Base-by-base conservation (phyloP, 2,888 invertebrate genomes). In the Metellina segmentata region DNA sequence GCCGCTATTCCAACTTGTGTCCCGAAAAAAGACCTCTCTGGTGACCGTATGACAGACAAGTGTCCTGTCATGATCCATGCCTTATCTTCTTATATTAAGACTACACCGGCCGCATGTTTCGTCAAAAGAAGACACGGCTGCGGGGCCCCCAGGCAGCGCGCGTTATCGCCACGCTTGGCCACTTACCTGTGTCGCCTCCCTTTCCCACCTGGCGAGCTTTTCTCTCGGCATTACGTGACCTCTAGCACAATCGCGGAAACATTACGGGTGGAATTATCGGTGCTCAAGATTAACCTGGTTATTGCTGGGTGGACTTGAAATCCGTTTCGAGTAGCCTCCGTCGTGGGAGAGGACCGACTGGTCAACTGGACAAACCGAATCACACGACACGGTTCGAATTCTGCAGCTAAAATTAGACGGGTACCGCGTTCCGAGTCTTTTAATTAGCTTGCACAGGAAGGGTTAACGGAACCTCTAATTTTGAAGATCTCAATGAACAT, bases 21-120 rank as follows among this genome's bases (percentile, higher is more conserved):
- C 48, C 74, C 34, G n/a, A 81, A 89, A 90, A 88, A 90, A 61
- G 72, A 72, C 70, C 53, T 91, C 79, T 20, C 91, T 53, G 74
- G 83, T 87, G 91, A 87, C 87, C 87, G 91, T 72, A 91, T 87
- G 87, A 91, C 87, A 91, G 79, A 61, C 77, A 82, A 90, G 83
- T 90, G 89, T 85, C 72, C 89, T 78, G 49, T 48, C 85, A 79
- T 83, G 83, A 78, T 91, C 91, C 91, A 78, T 88, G 83, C 69
- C 87, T 87, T 88, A 69, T 83, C 86, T 69, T 87, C 83, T 91
- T 88, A 87, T 91, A 91, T 91, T 34, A 81, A 81, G 71, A 91
- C 72, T 82, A 83, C 87, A 51, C 91, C 87, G 87, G 78, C 81
- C 69, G 70, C 75, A 74, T 72, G 72, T 88, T 91, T 88, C 91